Conservation (phyloP, 2,113 vertebrate species). For the Nematolebias whitei region DNA sequence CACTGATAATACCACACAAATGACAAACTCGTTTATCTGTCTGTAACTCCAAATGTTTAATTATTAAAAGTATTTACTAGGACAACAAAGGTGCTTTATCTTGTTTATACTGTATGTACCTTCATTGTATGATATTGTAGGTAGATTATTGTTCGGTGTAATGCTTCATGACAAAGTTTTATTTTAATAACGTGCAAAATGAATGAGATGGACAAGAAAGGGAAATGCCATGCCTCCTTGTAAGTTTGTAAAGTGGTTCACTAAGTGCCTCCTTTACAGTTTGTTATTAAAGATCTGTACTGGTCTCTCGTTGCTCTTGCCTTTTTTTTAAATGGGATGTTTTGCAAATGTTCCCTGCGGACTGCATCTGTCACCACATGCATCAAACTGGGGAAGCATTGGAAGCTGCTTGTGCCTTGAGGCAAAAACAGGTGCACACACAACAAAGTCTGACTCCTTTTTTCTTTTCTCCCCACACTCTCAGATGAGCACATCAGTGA, state of each 20-base stretch:
- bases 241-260: slow-evolving; percentile 84
- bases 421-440: slow-evolving; percentile 68
- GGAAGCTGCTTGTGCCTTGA: slow-evolving; percentile 51
- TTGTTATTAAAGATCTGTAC: slow-evolving; percentile 83
- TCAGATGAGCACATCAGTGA: slow-evolving; percentile 48
- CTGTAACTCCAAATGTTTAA: slow-evolving; percentile 84
- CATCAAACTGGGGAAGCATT: slow-evolving; percentile 57
- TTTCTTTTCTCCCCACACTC: neutral
- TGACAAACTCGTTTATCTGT: slow-evolving; percentile 83
- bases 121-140: slow-evolving; percentile 92
- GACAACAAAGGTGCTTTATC: slow-evolving; percentile 85
- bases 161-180: slow-evolving; percentile 92
- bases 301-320: slow-evolving; percentile 65
- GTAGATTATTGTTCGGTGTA: slow-evolving; percentile 88
- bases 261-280: slow-evolving; percentile 86
- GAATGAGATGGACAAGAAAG: slow-evolving; percentile 83
- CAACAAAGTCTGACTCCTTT: slow-evolving; percentile 53
- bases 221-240: slow-evolving; percentile 78
- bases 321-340: slow-evolving; percentile 55
- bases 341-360: slow-evolving; percentile 56
- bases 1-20: slow-evolving; percentile 89
- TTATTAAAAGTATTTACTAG: slow-evolving; percentile 81
- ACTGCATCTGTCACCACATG: slow-evolving; percentile 65
- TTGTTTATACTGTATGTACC: slow-evolving; percentile 90
- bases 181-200: slow-evolving; percentile 92